Percentiles rank a stretch among this genome's conserved stretches.
phyloP scores from a whole-genome alignment of 2,797 vertebrate genomes.

The Gymnothorax javanicus region DNA sequence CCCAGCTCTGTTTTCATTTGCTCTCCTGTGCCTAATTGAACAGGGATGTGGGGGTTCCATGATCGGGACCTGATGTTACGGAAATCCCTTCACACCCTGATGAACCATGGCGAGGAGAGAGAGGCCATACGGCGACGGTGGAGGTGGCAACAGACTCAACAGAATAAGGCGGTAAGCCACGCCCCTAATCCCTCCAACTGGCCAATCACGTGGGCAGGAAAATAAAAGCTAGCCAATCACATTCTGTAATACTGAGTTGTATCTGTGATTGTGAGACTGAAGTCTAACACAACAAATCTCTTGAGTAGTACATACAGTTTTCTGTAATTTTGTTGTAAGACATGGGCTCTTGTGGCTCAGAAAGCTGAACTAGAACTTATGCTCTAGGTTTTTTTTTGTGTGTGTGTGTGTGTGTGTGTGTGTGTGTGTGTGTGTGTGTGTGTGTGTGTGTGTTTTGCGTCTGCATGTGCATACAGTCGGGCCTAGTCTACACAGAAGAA shows the following conservation, averaged over 20 bases:
- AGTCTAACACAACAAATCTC: not conserved
- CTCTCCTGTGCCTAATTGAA: not conserved
- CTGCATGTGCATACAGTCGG: slow-evolving; percentile 74
- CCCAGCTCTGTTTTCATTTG: not conserved
- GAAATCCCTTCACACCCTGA: slow-evolving; percentile 87
- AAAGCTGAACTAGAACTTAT: not conserved
- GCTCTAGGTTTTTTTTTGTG: not conserved
- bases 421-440: slow-evolving; percentile 38
- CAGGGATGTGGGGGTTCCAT: slow-evolving; percentile 98
- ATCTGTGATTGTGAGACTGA: not conserved
- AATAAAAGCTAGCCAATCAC: not conserved
- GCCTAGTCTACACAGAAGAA: slow-evolving; percentile 94
- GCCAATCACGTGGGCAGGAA: not conserved
- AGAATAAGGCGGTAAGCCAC: slow-evolving; percentile 92
- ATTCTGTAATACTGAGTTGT: not conserved
- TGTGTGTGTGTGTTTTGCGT: slow-evolving; percentile 33
- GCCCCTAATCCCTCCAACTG: slow-evolving; percentile 35
- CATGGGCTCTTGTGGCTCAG: not conserved
- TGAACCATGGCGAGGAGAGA: slow-evolving; percentile 88
- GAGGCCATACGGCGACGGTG: slow-evolving; percentile 87
- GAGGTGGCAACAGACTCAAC: slow-evolving; percentile 96
- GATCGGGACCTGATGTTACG: slow-evolving; percentile 91
- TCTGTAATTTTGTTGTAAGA: not conserved
- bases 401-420: slow-evolving; percentile 20
- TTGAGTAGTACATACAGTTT: not conserved